Evolutionary conservation across 2,113 vertebrate species (phyloP).

Genomic region (Sinocyclocheilus rhinocerous): DNA sequence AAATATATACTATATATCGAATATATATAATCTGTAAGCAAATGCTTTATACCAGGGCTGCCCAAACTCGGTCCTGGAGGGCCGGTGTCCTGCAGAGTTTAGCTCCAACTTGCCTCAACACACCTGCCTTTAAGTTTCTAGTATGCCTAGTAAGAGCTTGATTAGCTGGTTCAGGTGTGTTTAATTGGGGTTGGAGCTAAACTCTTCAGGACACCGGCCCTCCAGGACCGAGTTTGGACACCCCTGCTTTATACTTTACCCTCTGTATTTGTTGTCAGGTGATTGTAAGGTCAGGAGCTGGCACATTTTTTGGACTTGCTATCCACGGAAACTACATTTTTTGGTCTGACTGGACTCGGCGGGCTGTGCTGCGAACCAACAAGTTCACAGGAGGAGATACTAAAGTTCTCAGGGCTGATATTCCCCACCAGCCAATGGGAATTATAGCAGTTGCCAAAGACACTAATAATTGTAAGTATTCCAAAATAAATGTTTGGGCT

Average conservation of each 20-base stretch:
- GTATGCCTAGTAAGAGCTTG: too few species aligned
- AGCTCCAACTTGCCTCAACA: too few species aligned
- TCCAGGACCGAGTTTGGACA: too few species aligned
- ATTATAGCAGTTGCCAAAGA: constrained; percentile 94
- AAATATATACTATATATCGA: background rate
- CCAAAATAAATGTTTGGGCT: background rate
- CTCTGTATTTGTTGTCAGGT: constrained; percentile 73
- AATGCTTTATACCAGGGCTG: background rate
- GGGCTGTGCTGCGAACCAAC: constrained; percentile 91
- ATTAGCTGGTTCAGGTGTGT: too few species aligned
- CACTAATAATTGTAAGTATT: constrained; percentile 94
- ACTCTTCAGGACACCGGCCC: too few species aligned
- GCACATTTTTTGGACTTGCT: constrained; percentile 93
- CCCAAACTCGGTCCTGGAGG: too few species aligned
- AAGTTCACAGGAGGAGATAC: constrained; percentile 95
- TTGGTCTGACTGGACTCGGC: constrained; percentile 94
- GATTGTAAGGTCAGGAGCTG: constrained; percentile 91
- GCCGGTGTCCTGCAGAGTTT: too few species aligned
- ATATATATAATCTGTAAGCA: background rate
- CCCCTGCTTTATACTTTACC: background rate
- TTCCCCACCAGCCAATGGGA: constrained; percentile 97
- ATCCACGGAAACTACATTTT: constrained; percentile 95
- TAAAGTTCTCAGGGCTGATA: constrained; percentile 91
- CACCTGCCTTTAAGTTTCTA: too few species aligned
- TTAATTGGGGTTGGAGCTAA: too few species aligned